phyloP scores from a whole-genome alignment of 2,113 vertebrate species.

The Atherinomorus stipes region DNA sequence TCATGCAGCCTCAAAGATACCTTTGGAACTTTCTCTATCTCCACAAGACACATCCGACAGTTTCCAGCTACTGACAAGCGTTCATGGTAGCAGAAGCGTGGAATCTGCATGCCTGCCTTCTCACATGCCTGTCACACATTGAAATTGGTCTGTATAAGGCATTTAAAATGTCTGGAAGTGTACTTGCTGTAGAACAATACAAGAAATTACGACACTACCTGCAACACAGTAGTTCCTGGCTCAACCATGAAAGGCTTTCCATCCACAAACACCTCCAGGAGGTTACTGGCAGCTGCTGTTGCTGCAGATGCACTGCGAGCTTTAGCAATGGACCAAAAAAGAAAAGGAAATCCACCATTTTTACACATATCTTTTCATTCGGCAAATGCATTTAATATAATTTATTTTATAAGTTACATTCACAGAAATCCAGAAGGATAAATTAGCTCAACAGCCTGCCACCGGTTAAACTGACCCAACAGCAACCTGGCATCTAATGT shows the following conservation, averaged over 20 bases:
- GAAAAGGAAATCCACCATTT: too few relatives aligned
- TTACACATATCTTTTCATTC: too few relatives aligned
- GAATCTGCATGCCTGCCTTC: constrained; percentile 94
- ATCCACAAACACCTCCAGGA: constrained; percentile 95
- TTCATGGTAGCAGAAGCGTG: constrained; percentile 97
- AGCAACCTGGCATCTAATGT: constrained; percentile 37
- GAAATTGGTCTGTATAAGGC: background rate
- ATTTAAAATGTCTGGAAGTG: background rate
- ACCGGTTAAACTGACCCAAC: constrained; percentile 22
- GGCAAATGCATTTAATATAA: too few relatives aligned
- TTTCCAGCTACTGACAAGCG: constrained; percentile 95
- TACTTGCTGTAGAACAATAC: background rate
- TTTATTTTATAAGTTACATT: background rate
- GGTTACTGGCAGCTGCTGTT: constrained; percentile 86
- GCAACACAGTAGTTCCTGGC: constrained; percentile 94
- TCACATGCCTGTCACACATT: constrained; percentile 88
- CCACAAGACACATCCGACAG: constrained; percentile 97
- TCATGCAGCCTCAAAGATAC: constrained; percentile 71
- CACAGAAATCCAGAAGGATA: background rate
- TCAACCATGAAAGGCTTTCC: constrained; percentile 90
- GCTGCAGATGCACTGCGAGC: constrained; percentile 79
- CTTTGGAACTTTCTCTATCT: constrained; percentile 96
- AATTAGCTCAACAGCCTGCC: background rate
- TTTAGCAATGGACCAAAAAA: constrained; percentile 56
- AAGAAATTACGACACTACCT: constrained; percentile 80